Conservation (phyloP, 1,140 invertebrate genomes). For the Drosophila orena region DNA sequence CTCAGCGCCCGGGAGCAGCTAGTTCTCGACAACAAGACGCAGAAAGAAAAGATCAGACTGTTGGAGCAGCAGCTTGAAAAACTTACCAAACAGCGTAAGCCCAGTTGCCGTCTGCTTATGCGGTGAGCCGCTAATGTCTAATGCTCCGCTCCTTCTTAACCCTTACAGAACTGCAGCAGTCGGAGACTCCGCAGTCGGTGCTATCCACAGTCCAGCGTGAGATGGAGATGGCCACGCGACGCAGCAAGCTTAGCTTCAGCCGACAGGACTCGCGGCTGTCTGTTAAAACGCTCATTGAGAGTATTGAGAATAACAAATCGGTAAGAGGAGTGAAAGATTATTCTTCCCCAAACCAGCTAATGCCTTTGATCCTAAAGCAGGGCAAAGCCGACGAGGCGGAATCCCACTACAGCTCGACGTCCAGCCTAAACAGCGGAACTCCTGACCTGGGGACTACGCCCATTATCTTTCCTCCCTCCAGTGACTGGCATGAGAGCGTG, state of each 20-base stretch:
- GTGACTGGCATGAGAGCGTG: slow-evolving; percentile 81
- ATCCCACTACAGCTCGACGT: slow-evolving; percentile 85
- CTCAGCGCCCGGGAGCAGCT: slow-evolving; percentile 93
- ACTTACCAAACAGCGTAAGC: slow-evolving; percentile 85
- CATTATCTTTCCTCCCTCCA: slow-evolving; percentile 64
- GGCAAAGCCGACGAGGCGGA: slow-evolving; percentile 75
- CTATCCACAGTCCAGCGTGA: slow-evolving; percentile 86
- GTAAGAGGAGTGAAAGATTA: slow-evolving; percentile 73
- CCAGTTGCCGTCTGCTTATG: background rate
- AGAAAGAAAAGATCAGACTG: slow-evolving; percentile 91
- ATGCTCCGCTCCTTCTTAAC: background rate
- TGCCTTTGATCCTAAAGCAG: slow-evolving; percentile 27
- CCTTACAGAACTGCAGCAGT: slow-evolving; percentile 82
- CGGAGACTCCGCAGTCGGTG: slow-evolving; percentile 86
- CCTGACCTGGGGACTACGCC: slow-evolving; percentile 70
- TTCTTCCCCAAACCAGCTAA: background rate
- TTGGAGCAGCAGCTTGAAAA: slow-evolving; percentile 93
- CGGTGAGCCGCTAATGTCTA: background rate
- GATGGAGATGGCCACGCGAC: slow-evolving; percentile 86
- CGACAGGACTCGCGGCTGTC: slow-evolving; percentile 92
- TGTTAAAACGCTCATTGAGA: slow-evolving; percentile 95
- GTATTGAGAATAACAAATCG: slow-evolving; percentile 95
- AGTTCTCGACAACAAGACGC: slow-evolving; percentile 91
- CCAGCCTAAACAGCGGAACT: slow-evolving; percentile 84
- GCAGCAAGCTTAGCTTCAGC: slow-evolving; percentile 86